Evolutionary conservation across 2,113 vertebrate genomes (phyloP), one percentile per base, ranked within the genome.

Genomic region (Petromus typicus): DNA sequence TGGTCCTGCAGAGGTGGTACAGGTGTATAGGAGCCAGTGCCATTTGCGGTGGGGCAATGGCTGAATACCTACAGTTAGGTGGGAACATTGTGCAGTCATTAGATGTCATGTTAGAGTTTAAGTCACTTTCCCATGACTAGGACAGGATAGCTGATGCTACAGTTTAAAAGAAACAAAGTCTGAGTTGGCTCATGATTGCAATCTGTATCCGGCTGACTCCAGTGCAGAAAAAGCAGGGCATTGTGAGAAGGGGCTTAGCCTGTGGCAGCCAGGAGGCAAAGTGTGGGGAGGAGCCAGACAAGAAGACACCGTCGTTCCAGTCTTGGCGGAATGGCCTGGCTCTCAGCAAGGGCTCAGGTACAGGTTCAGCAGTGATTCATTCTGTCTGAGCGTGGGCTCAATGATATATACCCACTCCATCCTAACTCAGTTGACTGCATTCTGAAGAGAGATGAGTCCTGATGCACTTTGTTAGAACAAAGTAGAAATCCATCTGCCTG

Each of bases 41-140:
- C 32, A 1, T 13, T 27, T 27, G 45, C 1, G 0, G 1, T 1
- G 2, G 64, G 59, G 85, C 1, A 0, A 4, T 10, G 7, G 23
- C 4, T 69, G 17, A 37, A 17, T 9, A 17, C 4, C 1, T 37
- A 81, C 25, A 45, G 45, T 73, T 7, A 25, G 51, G 45, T 78
- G 16, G 18, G 13, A 75, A 2, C 12, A 13, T 51, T 86, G n/a
- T 84, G 3, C 9, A 37, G 45, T 37, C 8, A 14, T 57, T 92
- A 64, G 56, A 64, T 40, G 37, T 76, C 17, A 40, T 1, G 2
- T 57, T 57, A 57, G 56, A 18, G 17, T 57, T 57, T 61, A 61
- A 48, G 43, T 30, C 45, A 48, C 40, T 45, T 75, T 75, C 71
- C 71, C 43, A 25, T 30, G 4, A 6, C 71, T 75, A 25, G 71